A percentile compares a stretch with the other conserved stretches of the same genome.
Conservation (phyloP, 2,888 invertebrate species). For the Noctua comes region DNA sequence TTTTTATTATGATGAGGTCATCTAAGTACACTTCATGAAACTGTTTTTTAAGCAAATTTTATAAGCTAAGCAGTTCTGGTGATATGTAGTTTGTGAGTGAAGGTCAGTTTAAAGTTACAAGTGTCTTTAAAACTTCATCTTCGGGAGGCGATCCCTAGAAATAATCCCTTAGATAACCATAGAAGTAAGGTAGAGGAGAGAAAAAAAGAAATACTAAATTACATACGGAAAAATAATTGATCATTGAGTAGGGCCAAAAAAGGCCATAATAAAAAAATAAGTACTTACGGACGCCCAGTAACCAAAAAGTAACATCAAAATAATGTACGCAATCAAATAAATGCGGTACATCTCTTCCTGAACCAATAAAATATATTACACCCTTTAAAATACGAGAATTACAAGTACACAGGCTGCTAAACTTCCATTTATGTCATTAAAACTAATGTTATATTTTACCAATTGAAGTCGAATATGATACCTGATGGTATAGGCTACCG, state of each 20-base stretch:
- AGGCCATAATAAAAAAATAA: neutral
- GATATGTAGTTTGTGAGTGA: neutral
- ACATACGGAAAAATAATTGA: neutral
- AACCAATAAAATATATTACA: slow-evolving; percentile 6
- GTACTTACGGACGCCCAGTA: slow-evolving; percentile 64
- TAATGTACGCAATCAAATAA: slow-evolving; percentile 45
- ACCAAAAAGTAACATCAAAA: slow-evolving; percentile 47
- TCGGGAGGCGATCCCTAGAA: neutral
- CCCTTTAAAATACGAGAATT: neutral
- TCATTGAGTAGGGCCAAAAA: too few relatives aligned
- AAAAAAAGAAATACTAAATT: neutral
- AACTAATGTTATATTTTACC: slow-evolving; percentile 27
- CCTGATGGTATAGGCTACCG: neutral
- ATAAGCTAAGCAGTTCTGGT: neutral
- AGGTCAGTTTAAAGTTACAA: neutral
- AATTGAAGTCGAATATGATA: neutral
- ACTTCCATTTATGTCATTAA: slow-evolving; percentile 27
- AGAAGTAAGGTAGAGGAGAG: neutral
- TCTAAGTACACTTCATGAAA: neutral
- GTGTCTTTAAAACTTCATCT: neutral
- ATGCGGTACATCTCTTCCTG: slow-evolving; percentile 52
- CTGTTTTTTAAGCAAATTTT: neutral
- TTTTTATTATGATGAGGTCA: neutral
- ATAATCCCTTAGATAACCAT: neutral
- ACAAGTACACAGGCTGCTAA: neutral